Conservation (phyloP, 2,888 invertebrate species). For the Dioctria linearis region DNA sequence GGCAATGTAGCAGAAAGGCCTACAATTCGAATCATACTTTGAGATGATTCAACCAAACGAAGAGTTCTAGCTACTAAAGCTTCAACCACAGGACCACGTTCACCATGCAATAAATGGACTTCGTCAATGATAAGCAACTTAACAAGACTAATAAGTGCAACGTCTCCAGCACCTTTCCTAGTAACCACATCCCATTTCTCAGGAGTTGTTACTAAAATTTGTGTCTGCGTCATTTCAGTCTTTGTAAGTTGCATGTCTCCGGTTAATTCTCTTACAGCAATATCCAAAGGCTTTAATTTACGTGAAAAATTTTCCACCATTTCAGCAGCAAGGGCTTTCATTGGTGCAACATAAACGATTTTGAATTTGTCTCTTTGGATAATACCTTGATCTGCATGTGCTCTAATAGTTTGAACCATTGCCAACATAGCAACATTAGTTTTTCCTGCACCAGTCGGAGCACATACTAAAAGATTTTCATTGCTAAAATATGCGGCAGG, state of each 20-base stretch:
- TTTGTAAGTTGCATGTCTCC: slow-evolving; percentile 99
- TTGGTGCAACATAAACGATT: slow-evolving; percentile 99
- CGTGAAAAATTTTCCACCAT: slow-evolving; percentile 96
- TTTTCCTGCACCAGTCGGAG: slow-evolving; percentile 99
- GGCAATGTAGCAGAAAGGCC: slow-evolving; percentile 98
- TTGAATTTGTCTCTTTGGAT: slow-evolving; percentile 95
- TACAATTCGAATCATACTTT: slow-evolving; percentile 96
- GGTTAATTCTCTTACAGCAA: slow-evolving; percentile 92
- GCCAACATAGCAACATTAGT: slow-evolving; percentile 97
- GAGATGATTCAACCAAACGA: slow-evolving; percentile 91
- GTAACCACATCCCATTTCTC: slow-evolving; percentile 99
- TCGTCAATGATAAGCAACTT: slow-evolving; percentile 97
- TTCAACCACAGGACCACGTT: slow-evolving; percentile 97
- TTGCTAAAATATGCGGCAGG: slow-evolving; percentile 96
- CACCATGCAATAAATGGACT: slow-evolving; percentile 96
- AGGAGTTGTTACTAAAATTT: slow-evolving; percentile 98
- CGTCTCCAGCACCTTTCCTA: slow-evolving; percentile 92
- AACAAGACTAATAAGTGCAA: slow-evolving; percentile 90
- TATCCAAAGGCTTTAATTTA: slow-evolving; percentile 82
- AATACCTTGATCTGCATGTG: slow-evolving; percentile 84
- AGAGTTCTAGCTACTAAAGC: slow-evolving; percentile 96
- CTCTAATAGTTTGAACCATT: slow-evolving; percentile 91
- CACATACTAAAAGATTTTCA: slow-evolving; percentile 97
- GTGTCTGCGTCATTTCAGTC: slow-evolving; percentile 93
- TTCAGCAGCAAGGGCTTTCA: slow-evolving; percentile 99